Conservation (phyloP, 92 coral and sea anemone genomes). For the Palythoa grandis region DNA sequence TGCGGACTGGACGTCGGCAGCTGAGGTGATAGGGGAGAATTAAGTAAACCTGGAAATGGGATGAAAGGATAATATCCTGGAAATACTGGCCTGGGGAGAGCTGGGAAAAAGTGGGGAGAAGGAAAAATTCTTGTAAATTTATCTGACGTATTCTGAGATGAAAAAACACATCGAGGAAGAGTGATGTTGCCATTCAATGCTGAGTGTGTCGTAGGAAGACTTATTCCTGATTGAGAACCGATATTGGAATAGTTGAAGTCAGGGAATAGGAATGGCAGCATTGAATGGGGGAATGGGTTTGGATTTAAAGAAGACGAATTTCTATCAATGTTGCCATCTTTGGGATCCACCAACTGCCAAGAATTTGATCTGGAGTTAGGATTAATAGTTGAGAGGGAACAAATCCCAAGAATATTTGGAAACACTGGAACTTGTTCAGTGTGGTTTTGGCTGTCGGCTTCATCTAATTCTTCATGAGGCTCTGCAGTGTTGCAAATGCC, state of each 20-base stretch:
- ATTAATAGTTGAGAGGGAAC: slow-evolving; percentile 10
- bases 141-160: neutral
- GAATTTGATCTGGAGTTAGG: neutral
- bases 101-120: neutral
- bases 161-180: neutral
- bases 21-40: neutral
- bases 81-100: neutral
- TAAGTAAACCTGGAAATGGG: slow-evolving; percentile 1
- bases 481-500: neutral
- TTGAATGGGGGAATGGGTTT: neutral
- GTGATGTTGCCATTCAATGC: neutral
- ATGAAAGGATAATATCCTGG: neutral
- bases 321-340: neutral
- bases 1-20: slow-evolving; percentile 5
- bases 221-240: neutral
- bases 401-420: slow-evolving; percentile 34
- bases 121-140: neutral
- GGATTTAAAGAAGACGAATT: neutral
- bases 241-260: neutral
- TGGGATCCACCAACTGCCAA: neutral
- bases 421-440: slow-evolving; percentile 5
- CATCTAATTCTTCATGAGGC: neutral
- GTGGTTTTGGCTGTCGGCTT: neutral
- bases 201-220: neutral
- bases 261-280: neutral